These are phyloP conservation scores for Buceros bicornis DNA, from an alignment of 2,797 vertebrate species.

Conservation along the genomic window DNA sequence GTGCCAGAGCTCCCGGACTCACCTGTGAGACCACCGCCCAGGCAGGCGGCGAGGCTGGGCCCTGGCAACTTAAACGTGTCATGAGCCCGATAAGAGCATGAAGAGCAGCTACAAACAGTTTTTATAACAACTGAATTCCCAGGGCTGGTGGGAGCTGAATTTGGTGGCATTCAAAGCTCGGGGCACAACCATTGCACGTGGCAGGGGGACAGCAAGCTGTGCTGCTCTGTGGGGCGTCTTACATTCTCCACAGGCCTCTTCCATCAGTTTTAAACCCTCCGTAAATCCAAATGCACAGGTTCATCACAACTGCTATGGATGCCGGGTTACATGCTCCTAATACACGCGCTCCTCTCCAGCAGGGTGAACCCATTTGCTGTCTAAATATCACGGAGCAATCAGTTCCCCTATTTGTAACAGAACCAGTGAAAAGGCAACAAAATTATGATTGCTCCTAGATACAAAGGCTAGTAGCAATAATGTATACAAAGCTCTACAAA, in stretches of 20 bases:
- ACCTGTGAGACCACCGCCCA: not conserved
- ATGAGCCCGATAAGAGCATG: not conserved
- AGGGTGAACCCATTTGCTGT: not conserved
- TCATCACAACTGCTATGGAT: not conserved
- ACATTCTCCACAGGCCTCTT: not conserved
- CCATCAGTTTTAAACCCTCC: not conserved
- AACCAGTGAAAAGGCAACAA: not conserved
- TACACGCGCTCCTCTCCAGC: not conserved
- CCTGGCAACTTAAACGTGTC: not conserved
- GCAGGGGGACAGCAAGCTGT: not conserved
- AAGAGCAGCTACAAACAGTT: not conserved
- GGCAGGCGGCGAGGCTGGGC: not conserved
- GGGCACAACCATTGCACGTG: accelerated
- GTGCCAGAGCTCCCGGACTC: not conserved
- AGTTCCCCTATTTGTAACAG: not conserved
- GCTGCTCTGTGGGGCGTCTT: accelerated
- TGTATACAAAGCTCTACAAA: not conserved
- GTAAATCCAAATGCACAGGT: accelerated
- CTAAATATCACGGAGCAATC: not conserved
- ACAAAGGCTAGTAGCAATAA: not conserved
- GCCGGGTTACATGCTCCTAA: not conserved
- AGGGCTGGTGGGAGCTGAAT: not conserved
- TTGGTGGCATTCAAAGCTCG: not conserved
- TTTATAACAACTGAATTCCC: not conserved
- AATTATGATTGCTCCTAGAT: not conserved